Evolutionary conservation across 2,888 invertebrate species (phyloP).

Genomic region (Caenorhabditis drosophilae): DNA sequence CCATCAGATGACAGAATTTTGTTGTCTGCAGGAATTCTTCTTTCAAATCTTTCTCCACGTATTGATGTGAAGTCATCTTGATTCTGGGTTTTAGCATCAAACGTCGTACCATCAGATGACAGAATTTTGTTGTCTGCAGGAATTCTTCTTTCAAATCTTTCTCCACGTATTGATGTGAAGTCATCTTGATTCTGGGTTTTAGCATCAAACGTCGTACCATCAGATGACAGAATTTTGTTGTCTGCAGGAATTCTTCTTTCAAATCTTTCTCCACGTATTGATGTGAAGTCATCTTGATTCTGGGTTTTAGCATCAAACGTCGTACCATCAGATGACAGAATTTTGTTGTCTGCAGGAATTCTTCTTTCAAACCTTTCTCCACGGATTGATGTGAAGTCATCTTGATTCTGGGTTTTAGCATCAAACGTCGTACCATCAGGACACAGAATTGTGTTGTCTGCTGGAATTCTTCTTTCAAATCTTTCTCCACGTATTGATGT

Average conservation of each 20-base stretch:
- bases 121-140: slow-evolving; percentile 12
- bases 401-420: slow-evolving; percentile 22
- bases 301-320: slow-evolving; percentile 23
- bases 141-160: slow-evolving; percentile 5
- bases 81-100: slow-evolving; percentile 13
- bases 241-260: slow-evolving; percentile 8
- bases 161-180: slow-evolving; percentile 4
- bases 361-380: slow-evolving; percentile 19
- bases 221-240: slow-evolving; percentile 8
- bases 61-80: slow-evolving; percentile 11
- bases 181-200: slow-evolving; percentile 21
- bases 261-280: slow-evolving; percentile 10
- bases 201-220: slow-evolving; percentile 14
- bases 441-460: slow-evolving; percentile 36
- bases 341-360: slow-evolving; percentile 27
- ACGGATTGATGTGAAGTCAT: slow-evolving; percentile 9
- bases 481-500: slow-evolving; percentile 25
- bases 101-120: slow-evolving; percentile 8
- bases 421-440: slow-evolving; percentile 28
- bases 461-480: slow-evolving; percentile 17
- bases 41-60: slow-evolving; percentile 8
- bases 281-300: slow-evolving; percentile 23
- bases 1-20: slow-evolving; percentile 12
- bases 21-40: slow-evolving; percentile 6
- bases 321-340: slow-evolving; percentile 37